A percentile compares a stretch with the other conserved stretches of the same genome.
These are phyloP conservation scores for Macroramphosus scolopax DNA, from an alignment of 2,797 vertebrate species.

Conservation along the genomic window DNA sequence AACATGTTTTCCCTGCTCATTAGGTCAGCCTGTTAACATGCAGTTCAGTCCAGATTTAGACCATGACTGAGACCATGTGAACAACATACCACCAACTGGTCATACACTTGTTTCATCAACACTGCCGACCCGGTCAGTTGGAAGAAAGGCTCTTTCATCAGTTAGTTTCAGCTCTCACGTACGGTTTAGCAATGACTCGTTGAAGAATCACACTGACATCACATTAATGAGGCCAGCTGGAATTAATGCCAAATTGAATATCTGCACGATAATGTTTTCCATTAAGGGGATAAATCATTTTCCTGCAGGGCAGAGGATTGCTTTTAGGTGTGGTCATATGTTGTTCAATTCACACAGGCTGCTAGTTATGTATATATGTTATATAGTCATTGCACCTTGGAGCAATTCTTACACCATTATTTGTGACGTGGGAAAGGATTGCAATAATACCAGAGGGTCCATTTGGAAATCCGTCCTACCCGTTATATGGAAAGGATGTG, in stretches of 20 bases:
- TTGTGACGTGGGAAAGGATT: not conserved
- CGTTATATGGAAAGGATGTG: too few relatives aligned
- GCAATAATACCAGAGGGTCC: not conserved
- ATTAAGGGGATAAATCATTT: too few relatives aligned
- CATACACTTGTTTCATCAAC: slow-evolving; percentile 39
- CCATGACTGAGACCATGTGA: not conserved
- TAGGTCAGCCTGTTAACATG: slow-evolving; percentile 5
- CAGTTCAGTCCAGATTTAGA: slow-evolving; percentile 8
- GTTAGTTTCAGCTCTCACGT: slow-evolving; percentile 27
- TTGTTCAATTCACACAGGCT: too few relatives aligned
- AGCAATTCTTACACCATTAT: too few relatives aligned
- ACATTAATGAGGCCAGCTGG: too few relatives aligned
- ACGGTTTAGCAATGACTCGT: slow-evolving; percentile 23
- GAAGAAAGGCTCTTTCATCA: slow-evolving; percentile 62
- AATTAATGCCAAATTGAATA: too few relatives aligned
- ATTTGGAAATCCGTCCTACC: slow-evolving; percentile 21
- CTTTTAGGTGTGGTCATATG: not conserved
- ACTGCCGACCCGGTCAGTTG: slow-evolving; percentile 41
- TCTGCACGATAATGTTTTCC: too few relatives aligned
- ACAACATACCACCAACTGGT: not conserved
- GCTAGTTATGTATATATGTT: too few relatives aligned
- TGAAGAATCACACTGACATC: slow-evolving; percentile 18
- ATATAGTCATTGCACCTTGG: too few relatives aligned
- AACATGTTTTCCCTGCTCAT: slow-evolving; percentile 2
- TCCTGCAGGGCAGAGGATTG: too few relatives aligned